Evolutionary conservation across 2,797 vertebrate species (phyloP), one percentile per base, ranked within the genome.

Genomic region (Acanthopagrus latus): DNA sequence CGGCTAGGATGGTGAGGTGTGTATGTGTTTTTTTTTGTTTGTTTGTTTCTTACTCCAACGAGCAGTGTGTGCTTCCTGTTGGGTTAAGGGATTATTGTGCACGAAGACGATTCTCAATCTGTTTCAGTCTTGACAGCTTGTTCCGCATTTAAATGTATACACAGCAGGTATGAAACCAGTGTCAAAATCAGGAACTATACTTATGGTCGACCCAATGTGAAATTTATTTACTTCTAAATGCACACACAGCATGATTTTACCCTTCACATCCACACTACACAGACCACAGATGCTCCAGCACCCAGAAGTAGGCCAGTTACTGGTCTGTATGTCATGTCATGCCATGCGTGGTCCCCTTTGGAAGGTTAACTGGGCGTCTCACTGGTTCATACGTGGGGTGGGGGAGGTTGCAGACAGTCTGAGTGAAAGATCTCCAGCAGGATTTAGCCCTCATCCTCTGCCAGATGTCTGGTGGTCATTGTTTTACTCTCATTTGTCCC

Each of bases 261-360:
- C 27, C 38, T 6, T 13, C 25, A 64, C 64, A 58, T 13, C 3
- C 33, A 5, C 23, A 29, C 27, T 16, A 20, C 69, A 71, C 41
- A 66, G 1, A 74, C 18, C 55, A 64, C 72, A 81, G 68, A 91
- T 71, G 69, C 68, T 74, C 58, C 67, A 54, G 65, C 18, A 18
- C 74, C 10, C 74, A 86, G 74, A 92, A 89, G 75, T 92, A 91
- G 90, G 88, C 81, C 91, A 91, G 74, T 68, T 25, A 64, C 83
- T 79, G 74, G 81, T 89, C 82, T 81, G 85, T 83, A 51, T 88
- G 86, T 72, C 76, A 81, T 83, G 82, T 29, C 84, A 84, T 84
- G 70, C 60, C 82, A 81, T 76, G 85, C 50, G 14, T 65, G 70
- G 60, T 67, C 80, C 66, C 66, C 62, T 78, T 47, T 82, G 60